Percentiles rank a stretch among this genome's conserved stretches.
Conservation (phyloP, 2,888 invertebrate species). For the Drosophila niveifrons region DNA sequence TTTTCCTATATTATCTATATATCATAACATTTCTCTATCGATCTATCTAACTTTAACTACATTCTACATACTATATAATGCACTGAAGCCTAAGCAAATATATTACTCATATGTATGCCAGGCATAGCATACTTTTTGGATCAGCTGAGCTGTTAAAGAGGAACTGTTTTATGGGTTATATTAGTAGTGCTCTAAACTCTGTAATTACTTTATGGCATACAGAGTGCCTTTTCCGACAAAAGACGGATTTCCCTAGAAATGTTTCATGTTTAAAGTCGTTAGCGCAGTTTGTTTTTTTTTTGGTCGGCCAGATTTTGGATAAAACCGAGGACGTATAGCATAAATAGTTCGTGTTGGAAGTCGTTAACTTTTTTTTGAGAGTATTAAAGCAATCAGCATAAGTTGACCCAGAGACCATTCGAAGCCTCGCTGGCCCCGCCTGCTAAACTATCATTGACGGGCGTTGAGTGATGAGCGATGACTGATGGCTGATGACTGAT, state of each 20-base stretch:
- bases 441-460: conserved; percentile 3
- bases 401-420: conserved; percentile 5
- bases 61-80: conserved; percentile 7
- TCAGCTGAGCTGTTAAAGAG: neutral
- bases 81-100: neutral
- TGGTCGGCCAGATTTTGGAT: conserved; percentile 3
- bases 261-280: conserved; percentile 12
- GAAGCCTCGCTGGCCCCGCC: neutral
- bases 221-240: neutral
- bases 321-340: neutral
- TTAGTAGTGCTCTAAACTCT: neutral
- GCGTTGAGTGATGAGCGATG: conserved; percentile 15
- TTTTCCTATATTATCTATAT: conserved; percentile 8
- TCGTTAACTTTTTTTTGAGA: conserved; percentile 10
- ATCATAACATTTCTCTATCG: conserved; percentile 9
- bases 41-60: conserved; percentile 7
- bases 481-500: conserved; percentile 12
- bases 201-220: neutral
- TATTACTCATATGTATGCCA: neutral
- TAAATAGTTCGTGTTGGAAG: conserved; percentile 13
- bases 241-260: neutral
- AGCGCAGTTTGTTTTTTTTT: neutral
- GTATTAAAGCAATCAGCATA: conserved; percentile 15
- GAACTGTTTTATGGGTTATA: too few relatives aligned
- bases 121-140: conserved; percentile 17